phyloP scores from a whole-genome alignment of 2,797 vertebrate genomes.

The Phaenicophaeus curvirostris region DNA sequence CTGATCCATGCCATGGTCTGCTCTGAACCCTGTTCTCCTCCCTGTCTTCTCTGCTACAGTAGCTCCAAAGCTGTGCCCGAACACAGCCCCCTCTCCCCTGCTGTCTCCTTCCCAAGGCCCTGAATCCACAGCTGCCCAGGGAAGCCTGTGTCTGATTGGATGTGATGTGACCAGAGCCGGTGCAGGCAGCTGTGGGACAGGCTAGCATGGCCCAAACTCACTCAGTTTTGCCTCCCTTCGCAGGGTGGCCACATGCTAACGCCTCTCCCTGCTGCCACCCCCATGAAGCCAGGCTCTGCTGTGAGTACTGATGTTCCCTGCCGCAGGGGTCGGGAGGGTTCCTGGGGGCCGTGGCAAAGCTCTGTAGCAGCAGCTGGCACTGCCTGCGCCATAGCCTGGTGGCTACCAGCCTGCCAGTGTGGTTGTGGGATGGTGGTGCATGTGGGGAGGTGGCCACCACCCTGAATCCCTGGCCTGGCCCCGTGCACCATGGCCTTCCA shows the following conservation, averaged over 20 bases:
- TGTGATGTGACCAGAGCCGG: neutral
- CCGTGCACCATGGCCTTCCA: neutral
- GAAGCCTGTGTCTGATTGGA: neutral
- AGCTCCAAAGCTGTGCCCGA: neutral
- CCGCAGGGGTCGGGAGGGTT: neutral
- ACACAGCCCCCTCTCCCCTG: neutral
- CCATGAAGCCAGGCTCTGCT: conserved; percentile 94
- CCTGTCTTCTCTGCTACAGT: neutral
- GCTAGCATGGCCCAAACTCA: neutral
- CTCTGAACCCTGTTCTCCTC: neutral
- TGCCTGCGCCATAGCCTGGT: neutral
- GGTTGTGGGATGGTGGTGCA: neutral
- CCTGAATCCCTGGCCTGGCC: neutral
- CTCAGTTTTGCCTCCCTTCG: neutral
- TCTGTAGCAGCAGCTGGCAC: neutral
- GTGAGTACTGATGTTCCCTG: conserved; percentile 80
- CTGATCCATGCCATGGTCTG: neutral
- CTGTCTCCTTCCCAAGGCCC: neutral
- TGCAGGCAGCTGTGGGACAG: neutral
- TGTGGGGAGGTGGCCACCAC: neutral
- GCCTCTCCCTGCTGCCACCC: conserved; percentile 90
- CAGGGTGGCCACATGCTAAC: conserved; percentile 97
- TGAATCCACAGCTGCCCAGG: fast-evolving
- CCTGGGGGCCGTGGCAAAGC: fast-evolving
- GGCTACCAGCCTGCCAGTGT: neutral